Conservation (phyloP, 2,113 vertebrate species). For the Scalopus aquaticus region DNA sequence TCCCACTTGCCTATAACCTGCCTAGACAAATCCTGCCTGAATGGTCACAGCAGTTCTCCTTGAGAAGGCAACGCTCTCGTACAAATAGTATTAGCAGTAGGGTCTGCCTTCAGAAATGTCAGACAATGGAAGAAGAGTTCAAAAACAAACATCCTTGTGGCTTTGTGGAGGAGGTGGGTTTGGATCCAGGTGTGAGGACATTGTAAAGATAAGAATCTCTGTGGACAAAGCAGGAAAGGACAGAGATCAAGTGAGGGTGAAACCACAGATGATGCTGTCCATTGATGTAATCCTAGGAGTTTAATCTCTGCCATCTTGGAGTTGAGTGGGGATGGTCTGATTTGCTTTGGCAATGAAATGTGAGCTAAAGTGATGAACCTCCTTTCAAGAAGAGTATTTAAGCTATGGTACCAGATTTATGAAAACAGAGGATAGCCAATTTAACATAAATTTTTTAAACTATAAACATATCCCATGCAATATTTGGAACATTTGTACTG, state of each 20-base stretch:
- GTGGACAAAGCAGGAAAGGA: neutral
- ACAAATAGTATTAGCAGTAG: neutral
- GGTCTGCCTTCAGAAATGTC: neutral
- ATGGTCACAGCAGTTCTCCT: neutral
- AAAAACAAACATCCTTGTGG: neutral
- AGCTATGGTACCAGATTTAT: neutral
- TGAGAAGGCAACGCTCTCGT: neutral
- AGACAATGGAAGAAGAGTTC: neutral
- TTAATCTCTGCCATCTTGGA: neutral
- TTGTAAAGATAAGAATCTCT: neutral
- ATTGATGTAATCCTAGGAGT: neutral
- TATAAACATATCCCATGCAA: neutral
- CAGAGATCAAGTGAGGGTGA: neutral
- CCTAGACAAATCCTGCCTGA: neutral
- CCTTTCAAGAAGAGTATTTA: neutral
- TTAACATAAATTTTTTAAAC: slow-evolving; percentile 6
- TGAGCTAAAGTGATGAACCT: neutral
- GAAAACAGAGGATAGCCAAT: neutral
- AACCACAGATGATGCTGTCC: neutral
- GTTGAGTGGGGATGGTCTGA: neutral
- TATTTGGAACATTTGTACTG: neutral
- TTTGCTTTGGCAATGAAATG: neutral
- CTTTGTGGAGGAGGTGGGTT: fast-evolving
- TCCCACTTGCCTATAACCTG: too few species aligned
- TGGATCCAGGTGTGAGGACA: neutral